Evolutionary conservation across 37 sponge, comb jelly and placozoan genomes (phyloP).

Genomic region (Ianthella basta): DNA sequence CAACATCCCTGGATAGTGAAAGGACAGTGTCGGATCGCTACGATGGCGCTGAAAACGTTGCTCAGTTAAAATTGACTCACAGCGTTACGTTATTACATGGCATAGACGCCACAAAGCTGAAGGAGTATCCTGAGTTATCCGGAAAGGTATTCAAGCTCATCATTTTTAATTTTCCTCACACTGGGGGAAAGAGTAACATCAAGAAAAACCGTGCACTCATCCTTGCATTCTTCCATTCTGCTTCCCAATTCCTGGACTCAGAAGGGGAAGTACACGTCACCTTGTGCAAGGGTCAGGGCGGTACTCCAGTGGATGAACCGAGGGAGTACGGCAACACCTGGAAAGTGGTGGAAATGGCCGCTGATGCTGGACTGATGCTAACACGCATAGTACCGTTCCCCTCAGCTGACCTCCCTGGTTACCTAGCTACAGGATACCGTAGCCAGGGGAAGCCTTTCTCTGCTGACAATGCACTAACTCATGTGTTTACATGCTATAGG

Average conservation of each 20-base stretch:
- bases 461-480: constrained; percentile 55
- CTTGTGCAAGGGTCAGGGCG: constrained; percentile 85
- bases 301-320: constrained; percentile 65
- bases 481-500: constrained; percentile 46
- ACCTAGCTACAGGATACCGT: constrained; percentile 75
- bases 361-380: constrained; percentile 64
- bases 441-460: constrained; percentile 64
- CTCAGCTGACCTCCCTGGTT: constrained; percentile 39
- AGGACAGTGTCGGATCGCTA: constrained; percentile 10
- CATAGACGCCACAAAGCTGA: constrained; percentile 73
- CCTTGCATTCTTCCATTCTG: constrained; percentile 54
- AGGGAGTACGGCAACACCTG: constrained; percentile 80
- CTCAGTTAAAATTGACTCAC: not conserved
- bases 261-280: constrained; percentile 54
- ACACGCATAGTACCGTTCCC: constrained; percentile 50
- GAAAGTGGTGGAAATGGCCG: constrained; percentile 83
- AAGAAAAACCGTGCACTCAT: constrained; percentile 61
- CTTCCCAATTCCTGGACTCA: constrained; percentile 29
- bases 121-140: constrained; percentile 9
- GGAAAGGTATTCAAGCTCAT: constrained; percentile 36
- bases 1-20: constrained; percentile 46
- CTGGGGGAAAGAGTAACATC: constrained; percentile 84
- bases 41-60: constrained; percentile 22
- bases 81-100: constrained; percentile 38
- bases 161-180: constrained; percentile 89